phyloP scores from a whole-genome alignment of 2,797 vertebrate species.

The Cyprinodon diabolis region DNA sequence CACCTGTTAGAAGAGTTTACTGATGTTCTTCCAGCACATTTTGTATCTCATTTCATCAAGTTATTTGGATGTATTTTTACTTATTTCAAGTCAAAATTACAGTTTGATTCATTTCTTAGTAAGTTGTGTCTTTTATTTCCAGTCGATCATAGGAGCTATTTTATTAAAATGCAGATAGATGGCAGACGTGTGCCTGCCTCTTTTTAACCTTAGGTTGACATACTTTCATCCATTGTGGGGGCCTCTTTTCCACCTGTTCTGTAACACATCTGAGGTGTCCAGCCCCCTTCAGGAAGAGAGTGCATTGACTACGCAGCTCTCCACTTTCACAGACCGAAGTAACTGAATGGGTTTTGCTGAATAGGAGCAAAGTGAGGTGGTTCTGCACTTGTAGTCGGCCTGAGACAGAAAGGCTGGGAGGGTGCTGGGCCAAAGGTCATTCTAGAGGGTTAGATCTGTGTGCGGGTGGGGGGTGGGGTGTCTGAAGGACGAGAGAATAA shows the following conservation, averaged over 20 bases:
- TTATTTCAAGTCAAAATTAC: neutral
- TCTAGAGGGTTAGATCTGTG: neutral
- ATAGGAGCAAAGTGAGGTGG: slow-evolving; percentile 53
- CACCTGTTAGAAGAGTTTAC: too few species aligned
- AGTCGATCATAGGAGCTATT: neutral
- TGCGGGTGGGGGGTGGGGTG: slow-evolving; percentile 2
- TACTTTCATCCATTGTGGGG: slow-evolving; percentile 22
- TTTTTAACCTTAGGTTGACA: neutral
- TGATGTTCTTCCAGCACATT: too few species aligned
- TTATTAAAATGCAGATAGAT: slow-evolving; percentile 32
- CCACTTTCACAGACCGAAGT: slow-evolving; percentile 70
- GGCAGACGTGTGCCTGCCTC: slow-evolving; percentile 31
- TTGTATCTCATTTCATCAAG: too few species aligned
- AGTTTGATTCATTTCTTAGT: neutral
- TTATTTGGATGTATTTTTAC: too few species aligned
- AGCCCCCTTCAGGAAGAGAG: slow-evolving; percentile 53
- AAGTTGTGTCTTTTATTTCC: neutral
- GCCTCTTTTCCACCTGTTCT: slow-evolving; percentile 11
- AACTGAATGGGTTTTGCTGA: slow-evolving; percentile 50
- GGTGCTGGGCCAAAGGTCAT: slow-evolving; percentile 55
- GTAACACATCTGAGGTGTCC: slow-evolving; percentile 52
- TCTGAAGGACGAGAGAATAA: slow-evolving; percentile 68
- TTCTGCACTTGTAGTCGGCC: slow-evolving; percentile 44
- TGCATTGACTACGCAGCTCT: slow-evolving; percentile 52
- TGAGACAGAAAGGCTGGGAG: slow-evolving; percentile 47